A percentile compares a stretch with the other conserved stretches of the same genome.
Conservation (phyloP, 2,797 vertebrate genomes). For the Crenuchus spilurus region DNA sequence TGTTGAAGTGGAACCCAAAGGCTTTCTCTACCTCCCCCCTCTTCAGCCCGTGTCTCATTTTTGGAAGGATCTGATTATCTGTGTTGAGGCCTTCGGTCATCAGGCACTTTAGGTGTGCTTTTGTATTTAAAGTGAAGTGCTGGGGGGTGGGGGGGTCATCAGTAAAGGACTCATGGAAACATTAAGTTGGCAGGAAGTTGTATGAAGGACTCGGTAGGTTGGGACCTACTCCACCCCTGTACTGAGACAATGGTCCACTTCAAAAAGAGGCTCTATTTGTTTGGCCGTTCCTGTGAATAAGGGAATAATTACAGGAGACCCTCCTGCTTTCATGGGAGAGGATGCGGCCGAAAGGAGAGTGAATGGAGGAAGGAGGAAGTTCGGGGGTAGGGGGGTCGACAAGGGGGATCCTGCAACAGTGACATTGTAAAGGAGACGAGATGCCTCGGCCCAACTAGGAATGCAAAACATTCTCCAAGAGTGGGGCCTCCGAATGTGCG, state of each 20-base stretch:
- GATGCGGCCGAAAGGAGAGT: conserved; percentile 62
- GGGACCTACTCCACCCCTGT: conserved; percentile 59
- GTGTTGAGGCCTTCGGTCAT: conserved; percentile 28
- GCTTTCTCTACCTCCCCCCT: conserved; percentile 5
- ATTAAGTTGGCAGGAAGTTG: conserved; percentile 50
- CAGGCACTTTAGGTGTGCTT: conserved; percentile 13
- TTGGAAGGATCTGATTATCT: conserved; percentile 34
- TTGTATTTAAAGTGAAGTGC: background rate
- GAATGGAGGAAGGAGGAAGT: conserved; percentile 62
- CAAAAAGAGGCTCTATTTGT: conserved; percentile 66
- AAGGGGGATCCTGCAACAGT: conserved; percentile 60
- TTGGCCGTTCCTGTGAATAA: conserved; percentile 72
- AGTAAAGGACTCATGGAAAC: conserved; percentile 26
- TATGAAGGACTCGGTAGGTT: conserved; percentile 21
- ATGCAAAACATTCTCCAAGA: conserved; percentile 71
- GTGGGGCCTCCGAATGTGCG: conserved; percentile 57
- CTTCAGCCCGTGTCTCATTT: background rate
- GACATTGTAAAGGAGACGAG: conserved; percentile 49
- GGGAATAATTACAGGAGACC: conserved; percentile 74
- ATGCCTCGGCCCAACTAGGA: conserved; percentile 65
- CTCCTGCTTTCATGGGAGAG: conserved; percentile 66
- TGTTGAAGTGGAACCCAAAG: conserved; percentile 1
- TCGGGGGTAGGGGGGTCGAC: conserved; percentile 8
- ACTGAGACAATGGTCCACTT: conserved; percentile 76
- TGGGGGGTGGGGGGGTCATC: conserved; percentile 22